Evolutionary conservation across 2,113 vertebrate species (phyloP), one percentile per base, ranked within the genome.

Genomic region (Petromus typicus): DNA sequence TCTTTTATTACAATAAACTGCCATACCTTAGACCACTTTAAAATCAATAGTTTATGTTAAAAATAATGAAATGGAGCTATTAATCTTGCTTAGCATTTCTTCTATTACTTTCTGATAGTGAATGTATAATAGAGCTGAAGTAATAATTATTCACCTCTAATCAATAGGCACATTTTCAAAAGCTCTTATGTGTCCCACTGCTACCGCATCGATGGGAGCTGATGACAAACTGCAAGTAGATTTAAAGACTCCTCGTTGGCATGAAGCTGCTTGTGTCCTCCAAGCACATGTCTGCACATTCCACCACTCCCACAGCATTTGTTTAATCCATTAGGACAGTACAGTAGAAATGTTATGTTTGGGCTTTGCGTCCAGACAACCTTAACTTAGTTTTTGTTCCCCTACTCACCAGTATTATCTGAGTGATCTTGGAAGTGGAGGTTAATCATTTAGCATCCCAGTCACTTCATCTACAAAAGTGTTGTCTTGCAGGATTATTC

Each of bases 11-110:
- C 98, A 98, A 98, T 98, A 99, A 98, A 98, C 98, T 98, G 96
- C 96, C 98, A 98, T 98, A 97, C 97, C 97, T 98, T 98, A 98
- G 96, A 97, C 98, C 96, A 97, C 97, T 98, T 98, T 98, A 98
- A 98, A 99, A 98, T 98, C 98, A 98, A 99, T 98, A 98, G 98
- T 98, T 98, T 98, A 97, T 98, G 98, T 98, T 98, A 98, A 98
- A 98, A 98, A 98, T 98, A 98, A 98, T 98, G 98, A 98, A 98
- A 98, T 97, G 81, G 56, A 64, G 97, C 98, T 98, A 98, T 99
- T 98, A 98, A 98, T 98, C 98, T 98, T 92, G 95, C 96, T 98
- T 98, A 98, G 98, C 97, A 97, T 97, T 98, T 98, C 98, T 94
- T 84, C 96, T 98, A 95, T 97, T 98, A 96, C 90, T 86, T 97